Evolutionary conservation across 1,140 invertebrate species (phyloP).

Genomic region (Macrobrachium rosenbergii): DNA sequence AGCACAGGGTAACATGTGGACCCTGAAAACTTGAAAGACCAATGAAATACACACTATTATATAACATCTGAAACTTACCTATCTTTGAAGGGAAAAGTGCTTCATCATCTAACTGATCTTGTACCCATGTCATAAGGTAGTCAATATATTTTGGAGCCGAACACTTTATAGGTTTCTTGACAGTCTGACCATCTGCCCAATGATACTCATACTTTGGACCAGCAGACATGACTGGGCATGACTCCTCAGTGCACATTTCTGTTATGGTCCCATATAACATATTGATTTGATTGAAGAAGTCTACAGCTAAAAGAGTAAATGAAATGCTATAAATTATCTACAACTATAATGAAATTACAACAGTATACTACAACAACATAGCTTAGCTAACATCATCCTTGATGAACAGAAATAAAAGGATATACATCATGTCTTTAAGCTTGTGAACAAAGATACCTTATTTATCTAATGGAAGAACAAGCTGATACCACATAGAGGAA

Average conservation of each 20-base stretch:
- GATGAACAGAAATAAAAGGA: too few relatives aligned
- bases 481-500: too few relatives aligned
- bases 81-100: conserved; percentile 99
- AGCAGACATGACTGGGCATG: conserved; percentile 94
- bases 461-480: too few relatives aligned
- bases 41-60: too few relatives aligned
- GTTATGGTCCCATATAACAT: conserved; percentile 99
- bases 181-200: conserved; percentile 98
- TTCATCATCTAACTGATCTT: conserved; percentile 99
- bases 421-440: too few relatives aligned
- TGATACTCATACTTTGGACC: conserved; percentile 98
- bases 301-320: conserved; percentile 82
- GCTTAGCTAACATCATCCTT: too few relatives aligned
- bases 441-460: too few relatives aligned
- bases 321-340: neutral
- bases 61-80: conserved; percentile 74
- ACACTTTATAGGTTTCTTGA: conserved; percentile 99
- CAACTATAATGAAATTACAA: neutral
- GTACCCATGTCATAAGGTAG: conserved; percentile 99
- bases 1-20: too few relatives aligned
- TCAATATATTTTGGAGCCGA: conserved; percentile 99
- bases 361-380: neutral
- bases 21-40: too few relatives aligned
- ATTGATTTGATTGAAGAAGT: conserved; percentile 80
- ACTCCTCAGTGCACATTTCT: conserved; percentile 98